These are phyloP conservation scores for Danionella dracula DNA, from an alignment of 2,797 vertebrate genomes.

Conservation along the genomic window DNA sequence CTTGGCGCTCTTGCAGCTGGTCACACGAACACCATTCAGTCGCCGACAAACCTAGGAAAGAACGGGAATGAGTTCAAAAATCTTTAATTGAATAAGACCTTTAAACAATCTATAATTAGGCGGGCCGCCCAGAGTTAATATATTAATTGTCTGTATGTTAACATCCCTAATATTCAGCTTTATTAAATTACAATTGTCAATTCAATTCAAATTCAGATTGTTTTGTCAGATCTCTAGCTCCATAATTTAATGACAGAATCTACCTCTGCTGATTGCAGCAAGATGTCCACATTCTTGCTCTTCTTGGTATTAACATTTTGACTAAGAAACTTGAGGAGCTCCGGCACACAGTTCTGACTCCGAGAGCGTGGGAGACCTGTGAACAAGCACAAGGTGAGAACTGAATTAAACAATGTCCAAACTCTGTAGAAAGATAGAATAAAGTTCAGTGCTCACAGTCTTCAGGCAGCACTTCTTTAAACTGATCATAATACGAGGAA, in stretches of 20 bases:
- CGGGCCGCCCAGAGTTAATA: too few species aligned
- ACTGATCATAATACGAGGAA: conserved; percentile 95
- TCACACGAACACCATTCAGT: conserved; percentile 92
- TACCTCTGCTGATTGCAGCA: conserved; percentile 98
- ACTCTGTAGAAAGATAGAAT: background rate
- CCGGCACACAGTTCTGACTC: conserved; percentile 85
- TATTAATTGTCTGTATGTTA: too few species aligned
- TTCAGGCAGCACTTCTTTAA: conserved; percentile 95
- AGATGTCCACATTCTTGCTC: conserved; percentile 96
- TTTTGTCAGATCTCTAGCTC: too few species aligned
- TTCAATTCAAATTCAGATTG: too few species aligned
- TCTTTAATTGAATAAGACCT: too few species aligned
- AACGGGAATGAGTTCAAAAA: background rate
- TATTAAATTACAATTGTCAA: too few species aligned
- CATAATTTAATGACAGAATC: too few species aligned
- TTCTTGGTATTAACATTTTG: conserved; percentile 90
- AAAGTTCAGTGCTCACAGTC: conserved; percentile 79
- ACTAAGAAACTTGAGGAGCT: conserved; percentile 85
- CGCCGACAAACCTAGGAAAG: conserved; percentile 79
- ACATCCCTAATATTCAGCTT: too few species aligned
- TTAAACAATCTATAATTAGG: too few species aligned
- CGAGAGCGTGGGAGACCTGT: conserved; percentile 89
- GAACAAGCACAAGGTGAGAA: background rate
- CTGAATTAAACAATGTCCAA: background rate
- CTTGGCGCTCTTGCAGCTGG: conserved; percentile 98